A percentile compares a stretch with the other conserved stretches of the same genome.
Conservation (phyloP, 2,113 vertebrate species). For the Semnopithecus entellus region DNA sequence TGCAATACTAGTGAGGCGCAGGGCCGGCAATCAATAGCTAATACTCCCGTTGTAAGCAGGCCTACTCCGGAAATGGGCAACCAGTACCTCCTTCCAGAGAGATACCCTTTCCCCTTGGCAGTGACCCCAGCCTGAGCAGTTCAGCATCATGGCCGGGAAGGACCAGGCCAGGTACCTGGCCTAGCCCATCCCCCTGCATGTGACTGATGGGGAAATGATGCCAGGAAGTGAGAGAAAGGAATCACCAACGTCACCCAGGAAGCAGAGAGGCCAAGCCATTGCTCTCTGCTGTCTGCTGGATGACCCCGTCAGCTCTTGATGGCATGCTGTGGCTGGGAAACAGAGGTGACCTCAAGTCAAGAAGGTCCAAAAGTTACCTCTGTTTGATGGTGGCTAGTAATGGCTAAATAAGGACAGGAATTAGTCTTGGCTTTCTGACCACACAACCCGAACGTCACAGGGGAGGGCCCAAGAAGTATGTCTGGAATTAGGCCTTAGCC, state of each 20-base stretch:
- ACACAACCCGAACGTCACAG: slow-evolving; percentile 24
- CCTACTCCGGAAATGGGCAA: slow-evolving; percentile 73
- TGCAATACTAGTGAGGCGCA: slow-evolving; percentile 56
- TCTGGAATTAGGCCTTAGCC: slow-evolving; percentile 60
- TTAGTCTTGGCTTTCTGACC: slow-evolving; percentile 51
- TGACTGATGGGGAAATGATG: slow-evolving; percentile 38
- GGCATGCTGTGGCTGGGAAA: background rate
- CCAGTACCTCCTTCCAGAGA: slow-evolving; percentile 48
- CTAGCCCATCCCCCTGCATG: slow-evolving; percentile 65
- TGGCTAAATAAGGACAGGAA: slow-evolving; percentile 58
- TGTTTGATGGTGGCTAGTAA: background rate
- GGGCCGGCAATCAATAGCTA: slow-evolving; percentile 63
- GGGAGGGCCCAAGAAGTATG: slow-evolving; percentile 60
- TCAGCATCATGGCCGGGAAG: background rate
- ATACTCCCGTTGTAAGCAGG: slow-evolving; percentile 57
- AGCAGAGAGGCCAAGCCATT: background rate
- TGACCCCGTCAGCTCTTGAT: background rate
- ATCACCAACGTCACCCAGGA: background rate
- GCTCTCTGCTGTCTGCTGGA: background rate
- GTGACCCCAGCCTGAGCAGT: background rate
- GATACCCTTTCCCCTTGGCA: slow-evolving; percentile 50
- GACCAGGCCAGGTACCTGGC: slow-evolving; percentile 56
- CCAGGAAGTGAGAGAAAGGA: background rate
- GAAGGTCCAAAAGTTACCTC: background rate
- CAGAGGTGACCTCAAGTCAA: background rate